Evolutionary conservation across 2,888 invertebrate genomes (phyloP).

Genomic region (Strigamia transsilvanica): DNA sequence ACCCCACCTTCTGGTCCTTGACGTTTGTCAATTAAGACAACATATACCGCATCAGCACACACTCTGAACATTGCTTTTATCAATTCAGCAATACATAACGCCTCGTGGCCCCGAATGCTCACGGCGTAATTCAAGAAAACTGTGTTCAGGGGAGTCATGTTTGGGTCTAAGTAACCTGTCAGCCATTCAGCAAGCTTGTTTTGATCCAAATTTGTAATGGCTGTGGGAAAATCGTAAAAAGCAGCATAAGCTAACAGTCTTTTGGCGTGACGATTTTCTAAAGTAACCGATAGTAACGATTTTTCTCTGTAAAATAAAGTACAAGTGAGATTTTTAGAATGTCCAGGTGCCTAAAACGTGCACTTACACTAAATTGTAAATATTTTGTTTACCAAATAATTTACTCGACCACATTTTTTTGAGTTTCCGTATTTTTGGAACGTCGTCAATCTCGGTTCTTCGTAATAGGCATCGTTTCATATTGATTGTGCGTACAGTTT

Average conservation of each 20-base stretch:
- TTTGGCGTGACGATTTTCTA: conserved; percentile 13
- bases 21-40: neutral
- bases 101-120: too few relatives aligned
- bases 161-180: neutral
- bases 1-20: neutral
- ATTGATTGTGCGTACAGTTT: neutral
- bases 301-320: conserved; percentile 40
- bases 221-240: conserved; percentile 13
- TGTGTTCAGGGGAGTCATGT: conserved; percentile 34
- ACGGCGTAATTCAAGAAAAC: conserved; percentile 19
- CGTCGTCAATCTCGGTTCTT: conserved; percentile 43
- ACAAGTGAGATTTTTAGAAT: neutral
- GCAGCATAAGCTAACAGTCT: neutral
- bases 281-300: conserved; percentile 23
- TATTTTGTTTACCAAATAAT: conserved; percentile 36
- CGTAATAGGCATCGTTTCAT: neutral
- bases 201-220: neutral
- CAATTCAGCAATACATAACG: conserved; percentile 10
- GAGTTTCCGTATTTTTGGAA: neutral
- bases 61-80: conserved; percentile 30
- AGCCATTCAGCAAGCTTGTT: neutral
- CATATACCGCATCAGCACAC: neutral
- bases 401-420: neutral
- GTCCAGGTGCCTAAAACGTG: neutral
- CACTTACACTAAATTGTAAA: conserved; percentile 48